Conservation (phyloP, 1,140 invertebrate genomes). For the Rhopalosiphum padi region DNA sequence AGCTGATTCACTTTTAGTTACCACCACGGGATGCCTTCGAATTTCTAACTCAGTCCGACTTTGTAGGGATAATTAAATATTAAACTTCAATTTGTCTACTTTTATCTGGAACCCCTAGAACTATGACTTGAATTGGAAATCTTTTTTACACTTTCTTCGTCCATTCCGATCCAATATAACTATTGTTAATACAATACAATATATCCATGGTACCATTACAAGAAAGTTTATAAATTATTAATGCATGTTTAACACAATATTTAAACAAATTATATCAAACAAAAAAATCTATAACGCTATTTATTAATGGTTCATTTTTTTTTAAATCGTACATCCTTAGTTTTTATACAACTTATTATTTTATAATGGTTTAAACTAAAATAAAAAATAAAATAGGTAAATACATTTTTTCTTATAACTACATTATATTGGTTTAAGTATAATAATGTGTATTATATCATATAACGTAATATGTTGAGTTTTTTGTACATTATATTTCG, state of each 20-base stretch:
- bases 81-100: background rate
- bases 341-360: too few relatives aligned
- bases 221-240: background rate
- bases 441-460: too few relatives aligned
- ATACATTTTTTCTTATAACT: background rate
- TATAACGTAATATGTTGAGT: too few relatives aligned
- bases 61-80: conserved; percentile 2
- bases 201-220: background rate
- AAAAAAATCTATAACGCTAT: background rate
- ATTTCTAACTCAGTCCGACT: background rate
- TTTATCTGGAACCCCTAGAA: background rate
- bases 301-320: too few relatives aligned
- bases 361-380: too few relatives aligned
- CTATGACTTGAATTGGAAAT: background rate
- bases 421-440: too few relatives aligned
- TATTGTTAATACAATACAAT: background rate
- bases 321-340: too few relatives aligned
- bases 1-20: background rate
- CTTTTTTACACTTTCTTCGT: background rate
- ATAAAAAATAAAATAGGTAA: background rate
- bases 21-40: background rate
- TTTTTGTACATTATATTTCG: too few relatives aligned
- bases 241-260: background rate
- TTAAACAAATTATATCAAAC: too few relatives aligned
- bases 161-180: background rate